phyloP scores from a whole-genome alignment of 2,113 vertebrate genomes.

The Budorcas taxicolor region DNA sequence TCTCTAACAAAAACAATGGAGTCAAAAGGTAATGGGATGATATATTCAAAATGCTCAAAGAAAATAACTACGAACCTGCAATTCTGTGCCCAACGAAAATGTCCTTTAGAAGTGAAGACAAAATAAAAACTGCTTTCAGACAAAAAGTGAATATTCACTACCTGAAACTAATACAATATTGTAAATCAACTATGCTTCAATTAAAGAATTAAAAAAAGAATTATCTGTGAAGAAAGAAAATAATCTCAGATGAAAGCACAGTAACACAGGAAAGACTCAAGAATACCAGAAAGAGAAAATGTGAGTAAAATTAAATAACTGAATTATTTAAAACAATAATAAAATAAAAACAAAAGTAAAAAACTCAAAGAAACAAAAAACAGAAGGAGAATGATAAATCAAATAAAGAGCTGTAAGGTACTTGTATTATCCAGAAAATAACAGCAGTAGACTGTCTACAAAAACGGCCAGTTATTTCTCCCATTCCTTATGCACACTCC shows the following conservation, averaged over 20 bases:
- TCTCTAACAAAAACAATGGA: slow-evolving; percentile 9
- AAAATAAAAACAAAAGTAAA: slow-evolving; percentile 9
- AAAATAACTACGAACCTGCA: background rate
- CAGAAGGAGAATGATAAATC: background rate
- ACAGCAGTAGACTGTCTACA: background rate
- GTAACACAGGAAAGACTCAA: background rate
- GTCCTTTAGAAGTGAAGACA: background rate
- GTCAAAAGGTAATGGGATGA: background rate
- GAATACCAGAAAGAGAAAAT: background rate
- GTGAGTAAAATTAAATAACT: slow-evolving; percentile 4
- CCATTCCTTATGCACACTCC: background rate
- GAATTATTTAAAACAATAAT: background rate
- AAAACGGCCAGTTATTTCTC: slow-evolving; percentile 1
- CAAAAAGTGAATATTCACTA: background rate
- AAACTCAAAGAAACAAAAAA: background rate
- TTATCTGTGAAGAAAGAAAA: slow-evolving; percentile 7
- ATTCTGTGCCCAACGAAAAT: slow-evolving; percentile 18
- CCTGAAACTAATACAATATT: background rate
- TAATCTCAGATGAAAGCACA: background rate
- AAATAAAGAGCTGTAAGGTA: background rate
- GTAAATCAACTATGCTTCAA: background rate
- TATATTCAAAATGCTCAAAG: slow-evolving; percentile 4
- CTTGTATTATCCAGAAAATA: background rate
- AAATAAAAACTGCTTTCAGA: slow-evolving; percentile 6
- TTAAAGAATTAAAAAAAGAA: background rate